phyloP scores from a whole-genome alignment of 2,888 invertebrate genomes.

The Athalia rosae region DNA sequence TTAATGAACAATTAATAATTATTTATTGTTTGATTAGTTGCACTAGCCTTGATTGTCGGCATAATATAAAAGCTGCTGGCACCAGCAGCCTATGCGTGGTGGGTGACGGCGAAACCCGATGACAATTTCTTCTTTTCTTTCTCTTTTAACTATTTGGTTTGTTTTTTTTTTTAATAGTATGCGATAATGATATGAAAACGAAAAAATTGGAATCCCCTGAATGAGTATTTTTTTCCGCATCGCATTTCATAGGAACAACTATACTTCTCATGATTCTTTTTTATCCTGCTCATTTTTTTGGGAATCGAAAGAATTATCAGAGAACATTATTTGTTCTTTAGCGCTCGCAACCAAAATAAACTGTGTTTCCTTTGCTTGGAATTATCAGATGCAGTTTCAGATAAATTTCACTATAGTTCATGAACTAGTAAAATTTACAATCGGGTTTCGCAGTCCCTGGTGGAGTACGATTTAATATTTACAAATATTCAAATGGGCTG shows the following conservation, averaged over 20 bases:
- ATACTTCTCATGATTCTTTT: too few relatives aligned
- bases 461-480: constrained; percentile 23
- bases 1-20: constrained; percentile 43
- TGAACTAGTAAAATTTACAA: neutral
- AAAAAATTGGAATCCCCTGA: too few relatives aligned
- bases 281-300: too few relatives aligned
- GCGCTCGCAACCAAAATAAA: too few relatives aligned
- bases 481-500: constrained; percentile 22
- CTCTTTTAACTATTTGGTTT: neutral
- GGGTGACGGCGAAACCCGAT: constrained; percentile 7
- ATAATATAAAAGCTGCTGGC: constrained; percentile 69
- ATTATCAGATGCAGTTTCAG: neutral
- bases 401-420: neutral
- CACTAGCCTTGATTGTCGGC: constrained; percentile 74
- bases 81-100: constrained; percentile 33
- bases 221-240: too few relatives aligned
- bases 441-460: neutral
- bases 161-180: too few relatives aligned
- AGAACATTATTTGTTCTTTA: too few relatives aligned
- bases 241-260: too few relatives aligned
- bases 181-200: too few relatives aligned
- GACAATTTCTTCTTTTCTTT: neutral
- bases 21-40: constrained; percentile 73
- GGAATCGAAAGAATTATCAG: too few relatives aligned
- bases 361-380: too few relatives aligned